Percentiles rank a stretch among this genome's conserved stretches.
Conservation (phyloP, 2,113 vertebrate genomes). For the Seriola aureovittata region DNA sequence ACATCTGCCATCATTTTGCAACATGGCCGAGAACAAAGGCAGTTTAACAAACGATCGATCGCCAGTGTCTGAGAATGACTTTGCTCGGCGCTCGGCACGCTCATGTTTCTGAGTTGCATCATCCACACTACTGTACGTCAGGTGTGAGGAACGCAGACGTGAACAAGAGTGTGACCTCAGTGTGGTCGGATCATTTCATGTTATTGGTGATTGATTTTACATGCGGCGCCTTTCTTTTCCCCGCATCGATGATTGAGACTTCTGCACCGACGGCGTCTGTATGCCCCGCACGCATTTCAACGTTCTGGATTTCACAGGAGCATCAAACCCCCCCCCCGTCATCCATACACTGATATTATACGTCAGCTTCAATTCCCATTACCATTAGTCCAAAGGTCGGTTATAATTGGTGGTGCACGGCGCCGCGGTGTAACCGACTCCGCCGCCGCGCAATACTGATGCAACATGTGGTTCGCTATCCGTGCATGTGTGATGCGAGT, state of each 20-base stretch:
- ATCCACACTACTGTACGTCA: neutral
- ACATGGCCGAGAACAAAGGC: neutral
- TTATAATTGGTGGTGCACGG: slow-evolving; percentile 52
- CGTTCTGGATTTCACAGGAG: slow-evolving; percentile 2
- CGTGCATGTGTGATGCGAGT: neutral
- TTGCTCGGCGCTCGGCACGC: neutral
- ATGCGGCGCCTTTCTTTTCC: neutral
- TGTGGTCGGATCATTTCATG: neutral
- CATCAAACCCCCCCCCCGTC: slow-evolving; percentile 36
- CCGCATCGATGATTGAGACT: neutral
- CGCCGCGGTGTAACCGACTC: slow-evolving; percentile 54
- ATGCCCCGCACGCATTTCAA: neutral
- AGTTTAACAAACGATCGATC: neutral
- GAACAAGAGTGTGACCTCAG: slow-evolving; percentile 5
- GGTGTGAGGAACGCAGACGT: neutral
- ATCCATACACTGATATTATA: slow-evolving; percentile 32
- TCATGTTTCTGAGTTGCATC: slow-evolving; percentile 21
- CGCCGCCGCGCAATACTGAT: slow-evolving; percentile 60
- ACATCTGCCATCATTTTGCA: slow-evolving; percentile 4
- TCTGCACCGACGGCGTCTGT: neutral
- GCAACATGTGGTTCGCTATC: slow-evolving; percentile 58
- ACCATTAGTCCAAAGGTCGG: slow-evolving; percentile 64
- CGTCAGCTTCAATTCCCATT: slow-evolving; percentile 62
- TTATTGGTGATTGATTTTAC: neutral
- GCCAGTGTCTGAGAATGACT: neutral